Percentiles rank a stretch among this genome's conserved stretches.
Conservation (phyloP, 2,888 invertebrate species). For the Ctenicera cuprea region DNA sequence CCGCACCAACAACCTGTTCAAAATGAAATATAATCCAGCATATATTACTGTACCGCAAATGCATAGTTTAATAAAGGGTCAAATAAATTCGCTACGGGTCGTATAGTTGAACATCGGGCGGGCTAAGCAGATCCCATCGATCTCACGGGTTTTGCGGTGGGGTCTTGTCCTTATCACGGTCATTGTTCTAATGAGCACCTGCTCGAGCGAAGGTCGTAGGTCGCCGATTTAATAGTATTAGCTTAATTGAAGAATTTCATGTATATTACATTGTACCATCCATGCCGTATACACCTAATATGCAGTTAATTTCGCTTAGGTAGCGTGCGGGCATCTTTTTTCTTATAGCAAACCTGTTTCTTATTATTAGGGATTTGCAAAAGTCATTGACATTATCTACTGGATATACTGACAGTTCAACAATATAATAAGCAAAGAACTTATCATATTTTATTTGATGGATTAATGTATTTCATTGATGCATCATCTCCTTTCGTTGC, state of each 20-base stretch:
- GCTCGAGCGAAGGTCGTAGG: slow-evolving; percentile 24
- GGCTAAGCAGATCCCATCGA: slow-evolving; percentile 30
- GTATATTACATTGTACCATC: slow-evolving; percentile 31
- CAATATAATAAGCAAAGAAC: background rate
- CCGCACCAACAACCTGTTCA: background rate
- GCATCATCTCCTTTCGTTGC: background rate
- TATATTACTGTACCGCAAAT: slow-evolving; percentile 16
- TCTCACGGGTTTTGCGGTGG: slow-evolving; percentile 20
- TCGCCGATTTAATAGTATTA: slow-evolving; percentile 30
- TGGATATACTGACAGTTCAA: slow-evolving; percentile 7
- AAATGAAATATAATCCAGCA: slow-evolving; percentile 18
- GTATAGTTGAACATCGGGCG: slow-evolving; percentile 24
- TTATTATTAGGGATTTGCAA: slow-evolving; percentile 33
- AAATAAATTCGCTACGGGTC: slow-evolving; percentile 33
- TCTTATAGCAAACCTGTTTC: slow-evolving; percentile 33
- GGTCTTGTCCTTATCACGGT: slow-evolving; percentile 30
- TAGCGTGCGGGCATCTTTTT: slow-evolving; percentile 28
- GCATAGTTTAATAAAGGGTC: slow-evolving; percentile 31
- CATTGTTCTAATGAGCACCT: slow-evolving; percentile 40
- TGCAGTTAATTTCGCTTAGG: slow-evolving; percentile 41
- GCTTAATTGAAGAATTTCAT: slow-evolving; percentile 41
- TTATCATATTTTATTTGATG: background rate
- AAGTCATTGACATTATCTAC: slow-evolving; percentile 39
- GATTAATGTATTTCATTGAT: slow-evolving; percentile 1
- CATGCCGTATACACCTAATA: slow-evolving; percentile 30